phyloP scores from a whole-genome alignment of 2,888 invertebrate genomes.

The Habroteleia sp. region DNA sequence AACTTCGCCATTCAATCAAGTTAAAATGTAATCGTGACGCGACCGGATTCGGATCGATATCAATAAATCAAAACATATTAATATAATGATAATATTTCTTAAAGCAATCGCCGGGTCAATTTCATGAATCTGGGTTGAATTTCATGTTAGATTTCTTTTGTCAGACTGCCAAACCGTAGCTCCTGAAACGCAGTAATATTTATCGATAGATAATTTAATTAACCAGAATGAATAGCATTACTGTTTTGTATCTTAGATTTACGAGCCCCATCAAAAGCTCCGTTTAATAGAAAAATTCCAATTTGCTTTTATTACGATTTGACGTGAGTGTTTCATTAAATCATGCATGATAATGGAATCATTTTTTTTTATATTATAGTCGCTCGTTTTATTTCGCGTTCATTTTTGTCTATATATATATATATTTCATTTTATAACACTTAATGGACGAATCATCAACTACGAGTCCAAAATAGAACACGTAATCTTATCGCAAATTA shows the following conservation, averaged over 20 bases:
- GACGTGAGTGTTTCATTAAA: constrained; percentile 27
- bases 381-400: background rate
- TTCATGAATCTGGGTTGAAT: constrained; percentile 49
- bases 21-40: constrained; percentile 12
- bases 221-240: constrained; percentile 26
- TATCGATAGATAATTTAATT: constrained; percentile 55
- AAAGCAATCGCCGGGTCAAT: constrained; percentile 34
- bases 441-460: constrained; percentile 4
- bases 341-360: constrained; percentile 22
- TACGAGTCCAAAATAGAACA: constrained; percentile 8
- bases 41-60: constrained; percentile 20
- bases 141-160: constrained; percentile 32
- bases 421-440: constrained; percentile 4
- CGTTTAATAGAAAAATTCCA: constrained; percentile 34
- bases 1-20: constrained; percentile 27
- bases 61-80: constrained; percentile 33
- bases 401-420: background rate
- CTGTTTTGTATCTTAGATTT: constrained; percentile 29
- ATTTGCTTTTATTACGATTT: constrained; percentile 40
- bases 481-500: constrained; percentile 25
- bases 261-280: constrained; percentile 14
- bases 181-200: constrained; percentile 29
- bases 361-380: constrained; percentile 14
- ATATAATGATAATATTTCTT: constrained; percentile 27
- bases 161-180: constrained; percentile 42